Conservation (phyloP, 2,888 invertebrate genomes). For the Fabriciana adippe region DNA sequence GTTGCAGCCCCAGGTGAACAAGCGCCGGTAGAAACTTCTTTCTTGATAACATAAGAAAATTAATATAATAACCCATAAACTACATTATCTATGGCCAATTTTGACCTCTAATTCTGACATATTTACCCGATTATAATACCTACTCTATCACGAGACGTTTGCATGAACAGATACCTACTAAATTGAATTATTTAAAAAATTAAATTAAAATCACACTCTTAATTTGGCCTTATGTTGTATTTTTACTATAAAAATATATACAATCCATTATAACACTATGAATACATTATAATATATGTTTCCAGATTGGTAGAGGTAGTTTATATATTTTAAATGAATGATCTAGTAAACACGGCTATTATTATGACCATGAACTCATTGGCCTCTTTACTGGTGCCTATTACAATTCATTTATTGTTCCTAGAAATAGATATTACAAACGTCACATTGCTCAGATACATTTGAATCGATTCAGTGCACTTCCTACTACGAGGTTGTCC, state of each 20-base stretch:
- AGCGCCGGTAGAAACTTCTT: too few relatives aligned
- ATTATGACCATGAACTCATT: constrained; percentile 62
- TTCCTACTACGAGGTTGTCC: constrained; percentile 27
- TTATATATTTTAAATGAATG: constrained; percentile 27
- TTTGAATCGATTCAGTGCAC: constrained; percentile 12
- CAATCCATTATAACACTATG: constrained; percentile 45
- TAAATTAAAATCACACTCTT: constrained; percentile 21
- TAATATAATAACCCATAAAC: background rate
- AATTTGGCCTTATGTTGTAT: constrained; percentile 41
- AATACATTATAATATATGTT: constrained; percentile 14
- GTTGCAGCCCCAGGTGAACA: too few relatives aligned
- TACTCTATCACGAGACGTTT: constrained; percentile 18
- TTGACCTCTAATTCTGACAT: constrained; percentile 4
- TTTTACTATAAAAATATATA: constrained; percentile 41
- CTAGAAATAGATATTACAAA: constrained; percentile 18
- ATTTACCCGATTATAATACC: constrained; percentile 5
- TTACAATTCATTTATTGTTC: constrained; percentile 45
- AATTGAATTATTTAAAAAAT: constrained; percentile 30
- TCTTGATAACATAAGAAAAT: too few relatives aligned
- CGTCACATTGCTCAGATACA: background rate
- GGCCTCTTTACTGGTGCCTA: constrained; percentile 56
- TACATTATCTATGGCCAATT: constrained; percentile 8
- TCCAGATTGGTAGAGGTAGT: constrained; percentile 51
- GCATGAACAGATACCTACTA: constrained; percentile 16
- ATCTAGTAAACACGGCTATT: constrained; percentile 29